These are phyloP conservation scores for Lysiphlebus fabarum DNA, from an alignment of 1,140 invertebrate species.

Conservation along the genomic window DNA sequence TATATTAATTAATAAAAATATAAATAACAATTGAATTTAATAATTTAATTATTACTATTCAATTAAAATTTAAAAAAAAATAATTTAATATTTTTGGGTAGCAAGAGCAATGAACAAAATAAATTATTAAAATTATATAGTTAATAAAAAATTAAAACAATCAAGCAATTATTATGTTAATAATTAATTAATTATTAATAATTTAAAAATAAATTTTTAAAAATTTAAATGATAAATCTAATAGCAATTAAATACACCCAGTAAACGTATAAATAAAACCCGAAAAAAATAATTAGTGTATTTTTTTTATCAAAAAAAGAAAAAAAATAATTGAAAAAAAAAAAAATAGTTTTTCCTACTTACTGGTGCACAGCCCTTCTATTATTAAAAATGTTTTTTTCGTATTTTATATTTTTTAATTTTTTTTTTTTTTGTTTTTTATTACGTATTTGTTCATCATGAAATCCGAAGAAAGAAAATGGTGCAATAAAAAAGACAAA, in stretches of 20 bases:
- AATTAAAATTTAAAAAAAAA: conserved; percentile 20
- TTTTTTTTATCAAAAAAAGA: background rate
- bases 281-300: background rate
- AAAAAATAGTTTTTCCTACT: conserved; percentile 60
- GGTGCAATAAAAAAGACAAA: conserved; percentile 71
- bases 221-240: conserved; percentile 28
- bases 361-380: conserved; percentile 77
- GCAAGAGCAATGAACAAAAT: conserved; percentile 10
- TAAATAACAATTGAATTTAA: too few relatives aligned
- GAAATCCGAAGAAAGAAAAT: conserved; percentile 68
- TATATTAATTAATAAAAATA: too few relatives aligned
- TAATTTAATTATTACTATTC: too few relatives aligned
- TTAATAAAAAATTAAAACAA: too few relatives aligned
- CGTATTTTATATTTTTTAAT: conserved; percentile 56
- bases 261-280: background rate
- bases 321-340: background rate
- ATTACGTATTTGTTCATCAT: conserved; percentile 53
- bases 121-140: too few relatives aligned
- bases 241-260: conserved; percentile 28
- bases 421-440: too few relatives aligned
- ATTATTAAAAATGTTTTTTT: conserved; percentile 25
- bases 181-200: too few relatives aligned
- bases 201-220: background rate
- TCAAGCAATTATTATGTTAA: too few relatives aligned
- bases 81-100: conserved; percentile 14